Evolutionary conservation across 2,797 vertebrate species (phyloP).

Genomic region (Falco rusticolus): DNA sequence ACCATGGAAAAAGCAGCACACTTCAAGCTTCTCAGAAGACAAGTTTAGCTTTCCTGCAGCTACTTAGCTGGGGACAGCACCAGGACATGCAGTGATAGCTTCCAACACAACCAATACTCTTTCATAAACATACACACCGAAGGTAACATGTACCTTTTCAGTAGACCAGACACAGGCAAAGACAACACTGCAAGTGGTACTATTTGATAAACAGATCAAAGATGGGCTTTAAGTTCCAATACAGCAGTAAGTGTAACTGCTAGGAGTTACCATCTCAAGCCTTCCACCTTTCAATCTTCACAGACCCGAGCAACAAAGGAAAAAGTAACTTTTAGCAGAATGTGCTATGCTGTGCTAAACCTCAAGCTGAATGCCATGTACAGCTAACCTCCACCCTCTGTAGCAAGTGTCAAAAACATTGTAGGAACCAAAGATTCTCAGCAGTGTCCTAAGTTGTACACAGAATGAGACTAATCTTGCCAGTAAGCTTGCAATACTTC

Average conservation of each 20-base stretch:
- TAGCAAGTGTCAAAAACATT: fast-evolving
- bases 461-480: background rate
- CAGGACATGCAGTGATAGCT: background rate
- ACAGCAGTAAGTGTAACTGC: background rate
- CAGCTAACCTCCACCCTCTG: background rate
- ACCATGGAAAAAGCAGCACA: background rate
- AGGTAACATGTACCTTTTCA: background rate
- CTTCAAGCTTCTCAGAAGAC: background rate
- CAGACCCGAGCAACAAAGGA: background rate
- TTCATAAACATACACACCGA: background rate
- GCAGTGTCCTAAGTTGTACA: background rate
- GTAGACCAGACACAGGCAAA: background rate
- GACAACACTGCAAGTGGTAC: background rate
- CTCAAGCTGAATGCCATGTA: background rate
- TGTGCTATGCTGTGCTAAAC: background rate
- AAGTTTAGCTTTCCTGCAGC: background rate
- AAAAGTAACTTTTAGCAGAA: background rate
- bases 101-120: background rate
- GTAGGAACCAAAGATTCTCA: background rate
- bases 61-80: background rate
- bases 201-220: background rate
- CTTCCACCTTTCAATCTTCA: background rate
- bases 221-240: background rate
- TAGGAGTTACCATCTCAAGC: background rate
- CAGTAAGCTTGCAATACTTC: background rate